These are phyloP conservation scores for Acrocephalus scirpaceus DNA, from an alignment of 2,797 vertebrate species.

Conservation along the genomic window DNA sequence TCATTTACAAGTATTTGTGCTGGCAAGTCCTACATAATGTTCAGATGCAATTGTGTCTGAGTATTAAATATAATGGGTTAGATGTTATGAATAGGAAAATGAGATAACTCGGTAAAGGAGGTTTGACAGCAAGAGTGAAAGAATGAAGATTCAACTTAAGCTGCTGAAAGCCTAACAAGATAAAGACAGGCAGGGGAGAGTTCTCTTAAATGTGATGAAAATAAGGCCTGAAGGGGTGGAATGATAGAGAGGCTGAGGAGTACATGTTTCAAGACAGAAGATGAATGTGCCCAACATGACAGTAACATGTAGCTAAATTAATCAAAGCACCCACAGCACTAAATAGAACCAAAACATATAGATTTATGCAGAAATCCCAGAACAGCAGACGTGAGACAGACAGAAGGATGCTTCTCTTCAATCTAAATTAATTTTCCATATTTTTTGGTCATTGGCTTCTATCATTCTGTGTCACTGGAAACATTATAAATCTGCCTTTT, in stretches of 20 bases:
- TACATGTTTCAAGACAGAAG: conserved; percentile 82
- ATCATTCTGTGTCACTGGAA: not conserved
- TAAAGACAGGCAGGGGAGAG: conserved; percentile 78
- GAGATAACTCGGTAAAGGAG: conserved; percentile 69
- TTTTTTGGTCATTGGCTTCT: not conserved
- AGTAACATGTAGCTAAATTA: conserved; percentile 90
- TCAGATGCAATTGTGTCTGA: conserved; percentile 61
- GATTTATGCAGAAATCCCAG: conserved; percentile 58
- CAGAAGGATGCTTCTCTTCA: not conserved
- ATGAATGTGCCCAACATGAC: conserved; percentile 88
- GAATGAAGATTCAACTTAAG: conserved; percentile 79
- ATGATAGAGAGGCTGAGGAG: conserved; percentile 84
- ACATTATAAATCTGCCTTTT: not conserved
- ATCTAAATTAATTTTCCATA: conserved; percentile 11
- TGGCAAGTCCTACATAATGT: conserved; percentile 53
- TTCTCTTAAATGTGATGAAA: conserved; percentile 79
- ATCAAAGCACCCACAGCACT: conserved; percentile 74
- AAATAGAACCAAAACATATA: conserved; percentile 63
- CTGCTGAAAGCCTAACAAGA: conserved; percentile 82
- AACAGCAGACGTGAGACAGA: not conserved
- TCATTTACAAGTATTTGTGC: conserved; percentile 60
- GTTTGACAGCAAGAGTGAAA: conserved; percentile 75
- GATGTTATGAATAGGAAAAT: conserved; percentile 79
- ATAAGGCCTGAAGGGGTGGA: conserved; percentile 86
- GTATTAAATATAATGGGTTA: conserved; percentile 66